Evolutionary conservation across 53 echinoderm and acorn worm genomes (phyloP).

Genomic region (Crossaster papposus): DNA sequence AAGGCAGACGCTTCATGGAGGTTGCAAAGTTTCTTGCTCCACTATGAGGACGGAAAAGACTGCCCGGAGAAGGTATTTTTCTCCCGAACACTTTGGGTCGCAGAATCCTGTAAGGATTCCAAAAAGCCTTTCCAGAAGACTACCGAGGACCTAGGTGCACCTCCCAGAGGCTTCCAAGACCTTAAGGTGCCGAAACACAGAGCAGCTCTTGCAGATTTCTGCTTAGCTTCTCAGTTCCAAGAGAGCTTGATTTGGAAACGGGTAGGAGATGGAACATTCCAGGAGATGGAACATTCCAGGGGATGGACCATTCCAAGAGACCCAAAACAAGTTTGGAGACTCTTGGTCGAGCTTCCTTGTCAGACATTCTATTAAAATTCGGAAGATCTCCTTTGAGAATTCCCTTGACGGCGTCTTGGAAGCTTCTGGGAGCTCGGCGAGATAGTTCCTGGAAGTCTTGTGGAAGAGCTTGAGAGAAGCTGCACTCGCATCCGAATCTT

Average conservation of each 20-base stretch:
- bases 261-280: not conserved
- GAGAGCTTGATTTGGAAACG: not conserved
- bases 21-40: constrained; percentile 4
- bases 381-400: not conserved
- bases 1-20: constrained; percentile 39
- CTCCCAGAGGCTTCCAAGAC: constrained; percentile 42
- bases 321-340: too few species aligned
- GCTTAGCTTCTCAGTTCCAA: not conserved
- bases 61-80: not conserved
- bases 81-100: constrained; percentile 13
- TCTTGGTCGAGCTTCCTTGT: too few species aligned
- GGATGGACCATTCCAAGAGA: too few species aligned
- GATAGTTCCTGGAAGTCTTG: constrained; percentile 23
- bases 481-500: constrained; percentile 27
- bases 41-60: constrained; percentile 12
- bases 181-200: not conserved
- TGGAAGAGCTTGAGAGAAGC: constrained; percentile 14
- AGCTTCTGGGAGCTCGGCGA: constrained; percentile 20
- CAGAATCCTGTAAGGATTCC: constrained; percentile 31
- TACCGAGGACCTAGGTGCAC: constrained; percentile 21
- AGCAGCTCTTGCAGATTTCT: too few species aligned
- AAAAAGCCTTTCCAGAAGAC: constrained; percentile 25
- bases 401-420: constrained; percentile 6
- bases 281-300: not conserved
- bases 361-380: too few species aligned